phyloP scores from a whole-genome alignment of 2,113 vertebrate genomes.

The Hylia prasina region DNA sequence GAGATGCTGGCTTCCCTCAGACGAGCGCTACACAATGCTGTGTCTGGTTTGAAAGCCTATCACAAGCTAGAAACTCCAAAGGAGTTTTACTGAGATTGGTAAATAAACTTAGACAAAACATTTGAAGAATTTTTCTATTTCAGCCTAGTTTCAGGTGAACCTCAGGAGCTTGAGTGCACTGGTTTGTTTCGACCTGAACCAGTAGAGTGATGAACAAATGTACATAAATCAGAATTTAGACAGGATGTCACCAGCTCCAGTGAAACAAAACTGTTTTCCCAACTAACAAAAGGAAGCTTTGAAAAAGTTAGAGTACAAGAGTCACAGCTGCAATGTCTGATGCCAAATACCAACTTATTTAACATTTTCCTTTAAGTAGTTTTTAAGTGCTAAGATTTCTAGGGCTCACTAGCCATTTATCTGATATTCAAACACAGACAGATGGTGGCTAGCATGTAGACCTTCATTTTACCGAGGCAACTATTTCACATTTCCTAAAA shows the following conservation, averaged over 20 bases:
- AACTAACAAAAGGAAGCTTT: neutral
- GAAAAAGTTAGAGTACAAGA: neutral
- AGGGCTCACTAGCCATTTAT: neutral
- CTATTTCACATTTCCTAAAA: constrained; percentile 1
- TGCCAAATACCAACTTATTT: neutral
- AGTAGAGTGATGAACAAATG: neutral
- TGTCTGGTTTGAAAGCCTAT: neutral
- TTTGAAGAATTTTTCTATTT: neutral
- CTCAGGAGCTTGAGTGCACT: neutral
- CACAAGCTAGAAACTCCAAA: neutral
- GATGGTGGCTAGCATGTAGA: neutral
- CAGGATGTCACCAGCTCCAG: neutral
- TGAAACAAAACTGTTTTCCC: neutral
- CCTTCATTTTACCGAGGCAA: neutral
- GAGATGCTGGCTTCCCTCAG: neutral
- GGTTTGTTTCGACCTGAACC: neutral
- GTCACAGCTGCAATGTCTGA: neutral
- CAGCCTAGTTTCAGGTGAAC: neutral
- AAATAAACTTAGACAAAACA: neutral
- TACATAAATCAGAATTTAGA: neutral
- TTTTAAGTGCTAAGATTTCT: neutral
- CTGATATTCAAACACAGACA: neutral
- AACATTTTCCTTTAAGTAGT: neutral
- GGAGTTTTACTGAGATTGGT: neutral
- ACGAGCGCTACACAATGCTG: neutral